Base-by-base conservation (phyloP, 1,140 invertebrate species). In the Elymnias hypermnestra region DNA sequence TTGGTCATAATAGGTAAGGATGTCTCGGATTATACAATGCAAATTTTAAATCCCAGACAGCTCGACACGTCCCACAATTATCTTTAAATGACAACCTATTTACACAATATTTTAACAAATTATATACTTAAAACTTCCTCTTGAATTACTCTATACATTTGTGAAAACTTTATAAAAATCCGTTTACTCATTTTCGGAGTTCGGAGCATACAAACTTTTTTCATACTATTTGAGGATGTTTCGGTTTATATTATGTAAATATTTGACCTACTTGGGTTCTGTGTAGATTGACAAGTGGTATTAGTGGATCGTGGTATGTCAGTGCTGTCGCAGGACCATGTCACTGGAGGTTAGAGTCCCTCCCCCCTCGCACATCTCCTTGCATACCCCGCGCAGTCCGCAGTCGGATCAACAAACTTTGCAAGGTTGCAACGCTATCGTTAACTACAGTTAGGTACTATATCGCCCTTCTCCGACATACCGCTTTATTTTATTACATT, bases 381-480 rank as follows among this genome's bases (percentile, higher is more conserved):
- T 49, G 23, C 49, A 41, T 40, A 52, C 37, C 58, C 15, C 55
- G 37, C 62, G 29, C n/a, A n/a, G n/a, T n/a, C 38, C 41, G 48
- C 44, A 43, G 44, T 48, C 62, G 69, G 77, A 66, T 66, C 81
- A 82, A 82, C 70, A 82, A 82, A 82, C 81, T 78, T 76, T 77
- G 76, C 81, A 82, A 82, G 77, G 81, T 81, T 82, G 77, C 69
- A 62, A 63, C 62, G 63, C 72, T 81, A 76, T 82, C 77, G 71
- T 61, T 63, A 55, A 61, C 72, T 64, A 77, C 72, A 70, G 71
- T 77, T 81, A 21, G 19, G 19, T 21, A 81, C 73, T 67, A 81
- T 81, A 79, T 79, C 73, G 70, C 79, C 79, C 79, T 83, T 83
- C 79, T 83, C 76, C 69, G 47, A 61, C 75, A 69, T 78, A 77